Percentiles rank a stretch among this genome's conserved stretches.
Evolutionary conservation across 2,888 invertebrate genomes (phyloP).

Genomic region (Timema podura): DNA sequence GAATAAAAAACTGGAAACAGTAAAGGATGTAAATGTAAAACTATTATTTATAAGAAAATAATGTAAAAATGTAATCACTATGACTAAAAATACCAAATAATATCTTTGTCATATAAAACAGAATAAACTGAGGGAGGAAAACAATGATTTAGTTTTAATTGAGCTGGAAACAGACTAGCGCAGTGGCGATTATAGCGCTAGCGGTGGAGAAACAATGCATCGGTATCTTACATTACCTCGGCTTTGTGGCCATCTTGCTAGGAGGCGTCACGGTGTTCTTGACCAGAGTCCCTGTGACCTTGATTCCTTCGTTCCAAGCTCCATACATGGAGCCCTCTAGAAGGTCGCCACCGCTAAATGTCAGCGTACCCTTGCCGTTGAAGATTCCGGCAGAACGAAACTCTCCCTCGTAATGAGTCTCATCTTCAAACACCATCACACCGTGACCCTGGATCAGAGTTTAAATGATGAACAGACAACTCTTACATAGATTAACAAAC

Average conservation of each 20-base stretch:
- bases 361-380: slow-evolving; percentile 74
- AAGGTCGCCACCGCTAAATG: slow-evolving; percentile 71
- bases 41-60: too few relatives aligned
- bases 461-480: not conserved
- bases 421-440: slow-evolving; percentile 83
- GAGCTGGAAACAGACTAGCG: too few relatives aligned
- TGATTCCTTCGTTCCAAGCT: slow-evolving; percentile 72
- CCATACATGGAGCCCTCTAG: slow-evolving; percentile 72
- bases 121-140: too few relatives aligned
- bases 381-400: slow-evolving; percentile 74
- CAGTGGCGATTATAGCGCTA: too few relatives aligned
- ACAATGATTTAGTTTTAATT: too few relatives aligned
- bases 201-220: too few relatives aligned
- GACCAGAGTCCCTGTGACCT: slow-evolving; percentile 69
- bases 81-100: too few relatives aligned
- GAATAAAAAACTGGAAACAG: too few relatives aligned
- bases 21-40: too few relatives aligned
- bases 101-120: too few relatives aligned
- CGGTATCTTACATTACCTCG: slow-evolving; percentile 49
- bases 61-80: too few relatives aligned
- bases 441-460: slow-evolving; percentile 65
- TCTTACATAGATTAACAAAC: too few relatives aligned
- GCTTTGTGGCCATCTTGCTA: slow-evolving; percentile 53
- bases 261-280: slow-evolving; percentile 58
- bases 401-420: slow-evolving; percentile 85